Conservation (phyloP, 2,113 vertebrate genomes). For the Xiphophorus couchianus region DNA sequence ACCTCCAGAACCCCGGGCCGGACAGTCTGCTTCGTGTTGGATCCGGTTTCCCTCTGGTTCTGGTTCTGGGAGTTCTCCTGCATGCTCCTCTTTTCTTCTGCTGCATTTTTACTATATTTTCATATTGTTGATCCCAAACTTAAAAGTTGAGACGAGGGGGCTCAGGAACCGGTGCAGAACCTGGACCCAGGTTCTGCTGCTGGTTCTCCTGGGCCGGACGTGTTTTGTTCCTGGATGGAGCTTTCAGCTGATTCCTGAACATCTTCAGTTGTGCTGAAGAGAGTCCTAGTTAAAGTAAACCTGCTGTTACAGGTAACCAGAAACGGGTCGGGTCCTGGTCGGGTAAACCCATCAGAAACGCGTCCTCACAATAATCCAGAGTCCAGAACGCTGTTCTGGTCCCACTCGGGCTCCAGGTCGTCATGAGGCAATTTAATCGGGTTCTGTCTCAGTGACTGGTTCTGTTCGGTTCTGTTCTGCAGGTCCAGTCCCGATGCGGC, state of each 20-base stretch:
- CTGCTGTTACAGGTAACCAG: too few species aligned
- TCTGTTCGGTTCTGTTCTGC: slow-evolving; percentile 63
- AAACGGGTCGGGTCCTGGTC: too few species aligned
- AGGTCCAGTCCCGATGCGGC: slow-evolving; percentile 99
- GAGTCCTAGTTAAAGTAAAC: slow-evolving; percentile 3
- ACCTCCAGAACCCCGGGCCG: not conserved
- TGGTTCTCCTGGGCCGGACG: slow-evolving; percentile 23
- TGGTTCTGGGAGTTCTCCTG: slow-evolving; percentile 12
- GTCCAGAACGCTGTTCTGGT: not conserved
- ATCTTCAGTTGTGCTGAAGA: slow-evolving; percentile 38
- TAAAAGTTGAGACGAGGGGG: not conserved
- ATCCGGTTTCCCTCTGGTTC: slow-evolving; percentile 1
- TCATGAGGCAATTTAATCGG: not conserved
- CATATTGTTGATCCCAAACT: not conserved
- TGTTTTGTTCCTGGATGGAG: slow-evolving; percentile 53
- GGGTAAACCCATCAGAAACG: not conserved
- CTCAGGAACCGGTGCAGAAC: too few species aligned
- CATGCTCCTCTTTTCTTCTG: slow-evolving; percentile 6
- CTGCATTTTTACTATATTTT: not conserved
- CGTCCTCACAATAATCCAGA: not conserved
- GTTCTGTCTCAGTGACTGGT: slow-evolving; percentile 3
- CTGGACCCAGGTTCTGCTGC: not conserved
- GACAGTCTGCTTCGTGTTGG: slow-evolving; percentile 5
- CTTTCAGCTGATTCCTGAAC: slow-evolving; percentile 8
- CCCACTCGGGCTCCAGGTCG: too few species aligned